These are phyloP conservation scores for Melangyna quadrimaculata DNA, from an alignment of 2,888 invertebrate genomes.

Conservation along the genomic window DNA sequence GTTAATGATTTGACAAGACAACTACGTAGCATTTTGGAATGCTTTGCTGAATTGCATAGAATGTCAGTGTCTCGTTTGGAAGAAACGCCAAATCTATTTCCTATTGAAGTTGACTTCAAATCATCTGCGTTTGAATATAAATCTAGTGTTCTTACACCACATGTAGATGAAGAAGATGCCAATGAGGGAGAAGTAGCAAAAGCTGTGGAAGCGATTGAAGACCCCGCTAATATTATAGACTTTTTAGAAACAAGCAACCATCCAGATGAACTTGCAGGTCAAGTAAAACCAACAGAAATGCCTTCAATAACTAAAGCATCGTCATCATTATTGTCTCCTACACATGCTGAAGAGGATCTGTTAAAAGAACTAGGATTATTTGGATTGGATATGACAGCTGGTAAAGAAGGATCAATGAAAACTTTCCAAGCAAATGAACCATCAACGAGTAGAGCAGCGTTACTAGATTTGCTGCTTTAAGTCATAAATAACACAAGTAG, in stretches of 20 bases:
- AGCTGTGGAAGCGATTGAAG: slow-evolving; percentile 77
- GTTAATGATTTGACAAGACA: slow-evolving; percentile 96
- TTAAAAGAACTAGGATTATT: slow-evolving; percentile 84
- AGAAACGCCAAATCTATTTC: slow-evolving; percentile 90
- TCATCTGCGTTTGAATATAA: slow-evolving; percentile 96
- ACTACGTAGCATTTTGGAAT: slow-evolving; percentile 90
- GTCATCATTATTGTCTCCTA: slow-evolving; percentile 16
- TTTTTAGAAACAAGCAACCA: slow-evolving; percentile 61
- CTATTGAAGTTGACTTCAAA: slow-evolving; percentile 97
- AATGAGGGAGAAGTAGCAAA: slow-evolving; percentile 73
- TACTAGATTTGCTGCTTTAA: slow-evolving; percentile 55
- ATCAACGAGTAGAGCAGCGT: slow-evolving; percentile 47
- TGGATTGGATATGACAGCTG: slow-evolving; percentile 80
- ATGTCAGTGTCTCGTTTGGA: slow-evolving; percentile 90
- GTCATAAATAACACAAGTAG: background rate
- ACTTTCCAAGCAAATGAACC: slow-evolving; percentile 3
- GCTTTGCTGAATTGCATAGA: slow-evolving; percentile 86
- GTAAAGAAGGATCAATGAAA: slow-evolving; percentile 3
- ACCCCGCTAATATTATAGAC: slow-evolving; percentile 76
- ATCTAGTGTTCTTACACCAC: slow-evolving; percentile 78
- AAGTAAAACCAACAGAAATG: slow-evolving; percentile 23
- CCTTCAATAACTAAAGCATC: background rate
- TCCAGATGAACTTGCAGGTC: slow-evolving; percentile 24
- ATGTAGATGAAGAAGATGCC: slow-evolving; percentile 77
- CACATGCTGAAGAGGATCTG: slow-evolving; percentile 76